phyloP scores from a whole-genome alignment of 2,888 invertebrate genomes.

The Marronus borbonicus region DNA sequence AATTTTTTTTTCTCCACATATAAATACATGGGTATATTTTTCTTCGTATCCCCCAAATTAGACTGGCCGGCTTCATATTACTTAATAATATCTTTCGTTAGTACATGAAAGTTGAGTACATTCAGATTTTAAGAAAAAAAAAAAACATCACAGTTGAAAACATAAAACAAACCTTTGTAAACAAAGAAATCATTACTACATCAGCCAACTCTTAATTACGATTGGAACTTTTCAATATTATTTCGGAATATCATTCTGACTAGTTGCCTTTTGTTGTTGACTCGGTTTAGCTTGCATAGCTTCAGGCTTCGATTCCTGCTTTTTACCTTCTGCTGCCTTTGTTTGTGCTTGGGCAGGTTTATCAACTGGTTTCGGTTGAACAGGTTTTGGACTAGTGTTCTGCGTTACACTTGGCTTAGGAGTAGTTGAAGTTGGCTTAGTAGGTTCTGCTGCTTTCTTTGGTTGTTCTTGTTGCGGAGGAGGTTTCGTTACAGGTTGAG shows the following conservation, averaged over 20 bases:
- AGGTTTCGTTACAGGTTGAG: neutral
- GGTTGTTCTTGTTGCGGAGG: neutral
- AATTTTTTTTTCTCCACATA: too few relatives aligned
- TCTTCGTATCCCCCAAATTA: too few relatives aligned
- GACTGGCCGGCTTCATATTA: too few relatives aligned
- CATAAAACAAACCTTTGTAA: neutral
- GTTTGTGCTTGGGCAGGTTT: neutral
- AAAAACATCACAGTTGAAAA: constrained; percentile 33
- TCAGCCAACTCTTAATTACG: too few relatives aligned
- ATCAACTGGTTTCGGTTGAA: neutral
- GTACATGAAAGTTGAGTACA: too few relatives aligned
- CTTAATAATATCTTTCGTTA: too few relatives aligned
- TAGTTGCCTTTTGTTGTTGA: constrained; percentile 53
- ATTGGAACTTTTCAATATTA: neutral
- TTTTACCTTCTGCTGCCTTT: neutral
- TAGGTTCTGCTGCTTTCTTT: neutral
- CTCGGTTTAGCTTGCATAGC: constrained; percentile 39
- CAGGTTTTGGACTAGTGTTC: constrained; percentile 38
- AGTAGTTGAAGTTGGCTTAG: constrained; percentile 11
- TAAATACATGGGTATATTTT: too few relatives aligned
- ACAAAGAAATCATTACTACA: neutral
- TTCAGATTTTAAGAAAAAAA: too few relatives aligned
- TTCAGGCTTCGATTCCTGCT: constrained; percentile 33
- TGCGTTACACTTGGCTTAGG: constrained; percentile 34
- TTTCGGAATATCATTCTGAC: constrained; percentile 40